Percentiles rank a stretch among this genome's conserved stretches.
phyloP scores from a whole-genome alignment of 2,113 vertebrate species.

The Embiotoca jacksoni region DNA sequence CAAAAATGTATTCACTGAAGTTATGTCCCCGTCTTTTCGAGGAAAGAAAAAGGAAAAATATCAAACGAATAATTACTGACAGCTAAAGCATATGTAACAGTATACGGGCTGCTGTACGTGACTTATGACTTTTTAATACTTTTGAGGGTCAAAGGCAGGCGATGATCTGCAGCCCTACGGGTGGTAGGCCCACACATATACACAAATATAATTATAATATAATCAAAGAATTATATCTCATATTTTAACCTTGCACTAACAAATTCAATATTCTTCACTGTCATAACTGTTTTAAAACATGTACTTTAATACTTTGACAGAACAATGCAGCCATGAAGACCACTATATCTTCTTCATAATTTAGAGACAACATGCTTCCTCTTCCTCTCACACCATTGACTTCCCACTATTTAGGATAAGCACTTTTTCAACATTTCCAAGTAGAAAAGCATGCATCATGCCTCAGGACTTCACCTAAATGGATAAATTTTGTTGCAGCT shows the following conservation, averaged over 20 bases:
- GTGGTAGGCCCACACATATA: conserved; percentile 12
- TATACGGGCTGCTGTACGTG: conserved; percentile 12
- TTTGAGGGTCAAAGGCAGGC: conserved; percentile 20
- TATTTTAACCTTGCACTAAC: conserved; percentile 3
- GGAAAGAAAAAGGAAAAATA: background rate
- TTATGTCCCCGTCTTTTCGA: too few relatives aligned
- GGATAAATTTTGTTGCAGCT: background rate
- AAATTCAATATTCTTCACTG: conserved; percentile 5
- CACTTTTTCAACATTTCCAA: background rate
- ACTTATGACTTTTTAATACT: conserved; percentile 3
- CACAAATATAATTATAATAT: background rate
- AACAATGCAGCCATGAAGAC: conserved; percentile 17
- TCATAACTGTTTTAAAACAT: conserved; percentile 32
- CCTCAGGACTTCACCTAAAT: background rate
- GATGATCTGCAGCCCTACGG: conserved; percentile 4
- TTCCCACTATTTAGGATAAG: background rate
- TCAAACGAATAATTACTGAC: background rate
- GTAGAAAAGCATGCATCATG: background rate
- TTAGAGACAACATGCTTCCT: background rate
- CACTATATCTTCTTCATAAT: background rate
- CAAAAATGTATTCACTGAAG: background rate
- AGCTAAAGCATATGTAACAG: conserved; percentile 27
- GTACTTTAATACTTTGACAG: conserved; percentile 1
- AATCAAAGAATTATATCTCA: conserved; percentile 15
- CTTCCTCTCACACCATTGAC: conserved; percentile 1